Evolutionary conservation across 92 coral and sea anemone genomes (phyloP).

Genomic region (Galaxea fascicularis): DNA sequence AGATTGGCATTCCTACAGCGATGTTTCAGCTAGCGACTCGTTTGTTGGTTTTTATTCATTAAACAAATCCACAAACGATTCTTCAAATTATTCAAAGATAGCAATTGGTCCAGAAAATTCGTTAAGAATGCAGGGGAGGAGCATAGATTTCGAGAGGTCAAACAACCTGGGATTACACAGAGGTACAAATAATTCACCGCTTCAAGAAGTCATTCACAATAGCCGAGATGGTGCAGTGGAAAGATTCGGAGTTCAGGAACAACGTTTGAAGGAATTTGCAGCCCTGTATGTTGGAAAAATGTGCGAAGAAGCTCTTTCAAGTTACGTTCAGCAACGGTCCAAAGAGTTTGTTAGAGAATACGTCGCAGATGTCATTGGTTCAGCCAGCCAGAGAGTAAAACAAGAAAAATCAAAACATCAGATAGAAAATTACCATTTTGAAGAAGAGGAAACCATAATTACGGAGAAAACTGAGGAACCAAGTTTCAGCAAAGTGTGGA

Average conservation of each 20-base stretch:
- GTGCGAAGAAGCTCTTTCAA: conserved; percentile 25
- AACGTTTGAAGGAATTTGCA: neutral
- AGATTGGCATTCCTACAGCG: conserved; percentile 6
- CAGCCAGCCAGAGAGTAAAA: neutral
- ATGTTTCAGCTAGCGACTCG: conserved; percentile 1
- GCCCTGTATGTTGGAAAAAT: neutral
- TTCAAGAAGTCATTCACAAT: neutral
- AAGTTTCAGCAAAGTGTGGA: conserved; percentile 36
- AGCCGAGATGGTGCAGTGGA: neutral
- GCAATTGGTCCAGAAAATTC: neutral
- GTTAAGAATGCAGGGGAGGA: neutral
- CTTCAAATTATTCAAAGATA: neutral
- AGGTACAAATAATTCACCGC: neutral
- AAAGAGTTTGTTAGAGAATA: neutral
- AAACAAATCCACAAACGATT: neutral
- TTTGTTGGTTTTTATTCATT: neutral
- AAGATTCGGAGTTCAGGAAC: neutral
- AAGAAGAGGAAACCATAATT: neutral
- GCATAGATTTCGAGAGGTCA: neutral
- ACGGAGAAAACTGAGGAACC: neutral
- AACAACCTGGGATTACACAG: neutral
- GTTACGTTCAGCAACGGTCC: neutral
- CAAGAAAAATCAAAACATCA: neutral
- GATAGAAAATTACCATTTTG: neutral
- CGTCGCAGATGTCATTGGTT: neutral